phyloP scores from a whole-genome alignment of 2,888 invertebrate genomes.

The Drosophila stalkeri region DNA sequence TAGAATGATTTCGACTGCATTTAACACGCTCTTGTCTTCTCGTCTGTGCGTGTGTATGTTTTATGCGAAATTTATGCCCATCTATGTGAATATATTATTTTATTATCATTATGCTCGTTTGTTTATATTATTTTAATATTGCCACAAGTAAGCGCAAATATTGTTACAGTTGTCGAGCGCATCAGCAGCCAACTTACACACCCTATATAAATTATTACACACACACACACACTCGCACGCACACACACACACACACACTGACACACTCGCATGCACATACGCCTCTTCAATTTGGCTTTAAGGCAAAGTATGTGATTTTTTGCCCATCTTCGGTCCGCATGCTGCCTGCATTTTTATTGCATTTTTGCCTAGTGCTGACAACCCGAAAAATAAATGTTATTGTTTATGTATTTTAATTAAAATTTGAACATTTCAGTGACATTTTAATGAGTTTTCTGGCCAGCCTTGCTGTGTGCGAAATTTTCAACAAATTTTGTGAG shows the following conservation, averaged over 20 bases:
- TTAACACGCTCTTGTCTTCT: not conserved
- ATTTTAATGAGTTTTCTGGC: slow-evolving; percentile 74
- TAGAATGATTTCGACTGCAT: slow-evolving; percentile 7
- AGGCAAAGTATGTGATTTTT: slow-evolving; percentile 32
- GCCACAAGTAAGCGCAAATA: slow-evolving; percentile 64
- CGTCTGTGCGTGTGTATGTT: not conserved
- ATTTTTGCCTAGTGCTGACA: slow-evolving; percentile 56
- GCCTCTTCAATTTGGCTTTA: slow-evolving; percentile 29
- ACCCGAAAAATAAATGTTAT: slow-evolving; percentile 56
- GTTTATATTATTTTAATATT: slow-evolving; percentile 73
- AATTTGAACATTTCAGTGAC: slow-evolving; percentile 76
- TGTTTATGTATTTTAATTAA: slow-evolving; percentile 80
- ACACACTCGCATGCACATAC: not conserved
- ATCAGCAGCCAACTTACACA: slow-evolving; percentile 39
- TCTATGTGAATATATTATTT: slow-evolving; percentile 40
- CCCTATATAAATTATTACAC: slow-evolving; percentile 39
- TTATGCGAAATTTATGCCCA: slow-evolving; percentile 53
- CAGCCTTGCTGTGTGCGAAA: slow-evolving; percentile 29
- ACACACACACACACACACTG: slow-evolving; percentile 2
- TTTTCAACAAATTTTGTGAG: slow-evolving; percentile 46
- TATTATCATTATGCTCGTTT: slow-evolving; percentile 70
- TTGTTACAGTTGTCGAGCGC: slow-evolving; percentile 60
- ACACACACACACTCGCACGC: not conserved
- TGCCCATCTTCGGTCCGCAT: slow-evolving; percentile 7
- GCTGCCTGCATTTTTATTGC: slow-evolving; percentile 42